A percentile compares a stretch with the other conserved stretches of the same genome.
phyloP scores from a whole-genome alignment of 2,797 vertebrate species.

The Danio choprae region DNA sequence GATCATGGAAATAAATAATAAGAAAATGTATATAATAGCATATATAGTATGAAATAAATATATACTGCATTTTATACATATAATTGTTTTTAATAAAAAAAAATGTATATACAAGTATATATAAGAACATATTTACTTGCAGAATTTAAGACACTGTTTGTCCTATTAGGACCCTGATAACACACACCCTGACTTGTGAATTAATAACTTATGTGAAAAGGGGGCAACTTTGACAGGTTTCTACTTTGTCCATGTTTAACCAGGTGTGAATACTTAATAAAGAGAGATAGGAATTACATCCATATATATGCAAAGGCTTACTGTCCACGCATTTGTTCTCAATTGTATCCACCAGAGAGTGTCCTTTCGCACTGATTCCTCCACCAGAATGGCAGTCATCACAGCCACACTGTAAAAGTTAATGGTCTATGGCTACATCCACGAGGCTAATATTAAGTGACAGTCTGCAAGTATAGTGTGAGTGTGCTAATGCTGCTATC shows the following conservation, averaged over 20 bases:
- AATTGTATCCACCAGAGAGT: slow-evolving; percentile 27
- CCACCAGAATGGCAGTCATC: slow-evolving; percentile 32
- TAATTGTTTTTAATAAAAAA: too few species aligned
- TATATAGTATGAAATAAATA: too few species aligned
- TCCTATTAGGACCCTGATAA: neutral
- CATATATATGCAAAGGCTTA: neutral
- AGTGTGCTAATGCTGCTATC: slow-evolving; percentile 55
- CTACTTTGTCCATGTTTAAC: slow-evolving; percentile 33
- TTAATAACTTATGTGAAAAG: neutral
- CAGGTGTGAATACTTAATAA: slow-evolving; percentile 18
- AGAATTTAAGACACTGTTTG: neutral
- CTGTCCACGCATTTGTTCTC: neutral
- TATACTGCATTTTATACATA: too few species aligned
- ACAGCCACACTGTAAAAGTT: slow-evolving; percentile 60
- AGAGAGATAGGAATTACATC: neutral
- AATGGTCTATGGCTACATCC: slow-evolving; percentile 60
- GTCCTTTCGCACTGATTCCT: slow-evolving; percentile 12
- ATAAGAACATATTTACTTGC: neutral
- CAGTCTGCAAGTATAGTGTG: slow-evolving; percentile 54
- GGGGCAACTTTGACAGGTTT: slow-evolving; percentile 7
- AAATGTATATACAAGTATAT: too few species aligned
- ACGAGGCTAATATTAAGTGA: slow-evolving; percentile 65
- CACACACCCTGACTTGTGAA: neutral
- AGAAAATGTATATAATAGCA: too few species aligned
- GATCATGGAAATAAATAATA: too few species aligned